A percentile compares a stretch with the other conserved stretches of the same genome.
These are phyloP conservation scores for Pituophis catenifer DNA, from an alignment of 2,113 vertebrate genomes.

Conservation along the genomic window DNA sequence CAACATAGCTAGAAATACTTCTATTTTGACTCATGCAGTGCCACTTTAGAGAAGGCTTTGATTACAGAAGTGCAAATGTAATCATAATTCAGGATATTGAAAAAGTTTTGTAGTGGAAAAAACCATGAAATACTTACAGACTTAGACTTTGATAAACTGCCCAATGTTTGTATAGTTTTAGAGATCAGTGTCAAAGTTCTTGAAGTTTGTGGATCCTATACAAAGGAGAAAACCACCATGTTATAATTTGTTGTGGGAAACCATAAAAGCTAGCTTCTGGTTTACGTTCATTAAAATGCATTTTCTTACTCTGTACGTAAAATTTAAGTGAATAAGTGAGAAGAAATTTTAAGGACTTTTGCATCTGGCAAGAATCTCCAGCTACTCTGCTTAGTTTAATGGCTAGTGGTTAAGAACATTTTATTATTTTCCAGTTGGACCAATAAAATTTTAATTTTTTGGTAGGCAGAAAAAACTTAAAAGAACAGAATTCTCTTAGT, in stretches of 20 bases:
- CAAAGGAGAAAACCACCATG: not conserved
- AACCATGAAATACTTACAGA: conserved; percentile 80
- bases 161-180: conserved; percentile 96
- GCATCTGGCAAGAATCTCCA: not conserved
- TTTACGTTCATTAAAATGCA: not conserved
- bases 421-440: not conserved
- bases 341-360: not conserved
- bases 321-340: not conserved
- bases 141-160: conserved; percentile 97
- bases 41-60: not conserved
- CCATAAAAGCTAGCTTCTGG: not conserved
- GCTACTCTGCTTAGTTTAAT: not conserved
- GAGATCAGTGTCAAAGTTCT: conserved; percentile 96
- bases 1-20: not conserved
- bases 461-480: not conserved
- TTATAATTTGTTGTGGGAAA: not conserved
- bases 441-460: not conserved
- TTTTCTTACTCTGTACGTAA: not conserved
- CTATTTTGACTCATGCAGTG: not conserved
- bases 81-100: not conserved
- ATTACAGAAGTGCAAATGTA: not conserved
- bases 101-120: not conserved
- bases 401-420: not conserved
- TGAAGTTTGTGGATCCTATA: conserved; percentile 90
- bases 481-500: not conserved